A percentile compares a stretch with the other conserved stretches of the same genome.
These are phyloP conservation scores for Plebejus anna DNA, from an alignment of 2,888 invertebrate species.

Conservation along the genomic window DNA sequence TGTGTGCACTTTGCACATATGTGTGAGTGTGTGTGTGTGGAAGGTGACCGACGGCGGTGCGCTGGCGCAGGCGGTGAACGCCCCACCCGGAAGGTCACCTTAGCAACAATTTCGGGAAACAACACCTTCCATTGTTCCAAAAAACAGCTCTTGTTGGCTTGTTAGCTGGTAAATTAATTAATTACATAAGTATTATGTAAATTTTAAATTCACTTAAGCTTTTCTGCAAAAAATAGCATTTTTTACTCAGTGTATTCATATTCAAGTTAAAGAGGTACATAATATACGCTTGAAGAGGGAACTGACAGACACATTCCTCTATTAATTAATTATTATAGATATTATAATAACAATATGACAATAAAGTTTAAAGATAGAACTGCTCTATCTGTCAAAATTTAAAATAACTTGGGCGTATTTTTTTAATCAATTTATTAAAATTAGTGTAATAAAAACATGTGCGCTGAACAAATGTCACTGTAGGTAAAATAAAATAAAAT, in stretches of 20 bases:
- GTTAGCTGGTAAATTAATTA: not conserved
- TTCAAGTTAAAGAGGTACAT: too few relatives aligned
- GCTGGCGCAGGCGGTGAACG: conserved; percentile 44
- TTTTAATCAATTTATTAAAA: not conserved
- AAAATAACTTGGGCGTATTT: not conserved
- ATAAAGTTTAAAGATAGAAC: not conserved
- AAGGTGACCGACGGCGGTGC: conserved; percentile 54
- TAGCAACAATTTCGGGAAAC: conserved; percentile 53
- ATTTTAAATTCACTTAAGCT: too few relatives aligned
- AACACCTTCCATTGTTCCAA: conserved; percentile 16
- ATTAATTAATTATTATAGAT: not conserved
- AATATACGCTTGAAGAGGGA: too few relatives aligned
- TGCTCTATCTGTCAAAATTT: not conserved
- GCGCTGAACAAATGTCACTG: not conserved
- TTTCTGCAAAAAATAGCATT: too few relatives aligned
- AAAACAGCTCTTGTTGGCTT: conserved; percentile 1
- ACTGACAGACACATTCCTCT: not conserved
- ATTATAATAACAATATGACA: too few relatives aligned
- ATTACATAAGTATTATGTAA: not conserved
- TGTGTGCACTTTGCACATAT: not conserved
- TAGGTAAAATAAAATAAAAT: not conserved
- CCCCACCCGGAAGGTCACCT: conserved; percentile 73
- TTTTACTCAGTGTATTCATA: too few relatives aligned
- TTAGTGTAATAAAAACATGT: not conserved
- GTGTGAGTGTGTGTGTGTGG: conserved; percentile 36